Conservation (phyloP, 2,797 vertebrate genomes). For the Cetoscarus ocellatus region DNA sequence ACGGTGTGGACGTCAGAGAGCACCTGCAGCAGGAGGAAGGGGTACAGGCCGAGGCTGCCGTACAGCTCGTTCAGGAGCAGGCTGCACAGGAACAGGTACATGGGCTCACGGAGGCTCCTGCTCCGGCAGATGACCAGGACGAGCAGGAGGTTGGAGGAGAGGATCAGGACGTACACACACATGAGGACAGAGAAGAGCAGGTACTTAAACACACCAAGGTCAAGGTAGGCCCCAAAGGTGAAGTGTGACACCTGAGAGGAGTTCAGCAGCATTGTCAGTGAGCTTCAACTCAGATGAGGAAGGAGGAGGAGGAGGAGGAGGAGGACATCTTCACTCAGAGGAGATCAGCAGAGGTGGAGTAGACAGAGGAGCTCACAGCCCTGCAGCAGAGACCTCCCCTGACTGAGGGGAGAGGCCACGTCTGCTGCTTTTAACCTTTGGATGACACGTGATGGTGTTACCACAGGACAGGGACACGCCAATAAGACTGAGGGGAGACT, state of each 20-base stretch:
- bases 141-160: constrained; percentile 20
- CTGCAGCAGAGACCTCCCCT: too few species aligned
- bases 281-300: too few species aligned
- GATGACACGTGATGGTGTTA: too few species aligned
- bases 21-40: constrained; percentile 48
- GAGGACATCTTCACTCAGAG: too few species aligned
- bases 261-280: not conserved
- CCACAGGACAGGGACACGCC: too few species aligned
- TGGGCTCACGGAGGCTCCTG: constrained; percentile 70
- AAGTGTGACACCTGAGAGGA: constrained; percentile 7
- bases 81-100: constrained; percentile 72
- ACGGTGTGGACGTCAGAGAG: constrained; percentile 45
- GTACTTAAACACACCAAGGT: not conserved
- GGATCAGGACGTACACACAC: not conserved
- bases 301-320: too few species aligned
- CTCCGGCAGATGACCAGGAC: constrained; percentile 56
- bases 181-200: not conserved
- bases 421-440: too few species aligned
- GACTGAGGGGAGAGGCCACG: too few species aligned
- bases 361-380: too few species aligned
- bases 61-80: constrained; percentile 58
- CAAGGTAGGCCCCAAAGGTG: not conserved
- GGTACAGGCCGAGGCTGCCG: constrained; percentile 53
- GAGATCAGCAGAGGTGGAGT: too few species aligned
- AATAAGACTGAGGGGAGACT: too few species aligned